phyloP scores from a whole-genome alignment of 2,797 vertebrate genomes.

The Ctenosaura bakeri region DNA sequence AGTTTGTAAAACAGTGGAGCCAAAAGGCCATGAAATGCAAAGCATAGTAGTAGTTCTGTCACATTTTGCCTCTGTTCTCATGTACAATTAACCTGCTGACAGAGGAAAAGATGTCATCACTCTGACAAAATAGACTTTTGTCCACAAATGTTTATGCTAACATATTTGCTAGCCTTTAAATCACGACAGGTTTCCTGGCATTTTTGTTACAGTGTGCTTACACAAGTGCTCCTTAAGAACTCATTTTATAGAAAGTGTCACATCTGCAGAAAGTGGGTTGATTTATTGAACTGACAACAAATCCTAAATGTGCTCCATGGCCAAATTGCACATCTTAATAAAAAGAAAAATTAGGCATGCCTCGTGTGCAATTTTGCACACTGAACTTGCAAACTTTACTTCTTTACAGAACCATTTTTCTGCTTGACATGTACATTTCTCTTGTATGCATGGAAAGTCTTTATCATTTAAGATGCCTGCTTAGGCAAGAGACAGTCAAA shows the following conservation, averaged over 20 bases:
- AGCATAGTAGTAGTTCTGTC: not conserved
- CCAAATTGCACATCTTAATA: constrained; percentile 2
- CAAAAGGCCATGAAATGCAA: constrained; percentile 15
- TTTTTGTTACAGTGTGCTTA: not conserved
- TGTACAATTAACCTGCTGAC: constrained; percentile 1
- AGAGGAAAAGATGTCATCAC: not conserved
- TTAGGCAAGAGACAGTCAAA: not conserved
- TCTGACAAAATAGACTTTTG: constrained; percentile 9
- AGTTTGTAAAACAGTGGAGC: not conserved
- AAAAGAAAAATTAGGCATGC: constrained; percentile 6
- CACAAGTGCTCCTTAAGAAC: not conserved
- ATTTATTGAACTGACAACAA: constrained; percentile 37
- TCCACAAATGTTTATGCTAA: not conserved
- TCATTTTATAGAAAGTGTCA: constrained; percentile 3
- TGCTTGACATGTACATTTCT: not conserved
- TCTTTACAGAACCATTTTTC: constrained; percentile 10
- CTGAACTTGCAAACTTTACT: not conserved
- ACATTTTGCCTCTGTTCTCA: not conserved
- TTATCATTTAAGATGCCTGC: not conserved
- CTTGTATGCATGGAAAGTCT: not conserved
- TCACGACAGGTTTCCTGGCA: not conserved
- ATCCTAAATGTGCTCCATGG: constrained; percentile 4
- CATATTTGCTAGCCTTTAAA: not conserved
- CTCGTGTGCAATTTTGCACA: not conserved
- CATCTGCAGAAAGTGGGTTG: constrained; percentile 17